These are phyloP conservation scores for Coecobrya sp. DNA, from an alignment of 2,888 invertebrate genomes.

Conservation along the genomic window DNA sequence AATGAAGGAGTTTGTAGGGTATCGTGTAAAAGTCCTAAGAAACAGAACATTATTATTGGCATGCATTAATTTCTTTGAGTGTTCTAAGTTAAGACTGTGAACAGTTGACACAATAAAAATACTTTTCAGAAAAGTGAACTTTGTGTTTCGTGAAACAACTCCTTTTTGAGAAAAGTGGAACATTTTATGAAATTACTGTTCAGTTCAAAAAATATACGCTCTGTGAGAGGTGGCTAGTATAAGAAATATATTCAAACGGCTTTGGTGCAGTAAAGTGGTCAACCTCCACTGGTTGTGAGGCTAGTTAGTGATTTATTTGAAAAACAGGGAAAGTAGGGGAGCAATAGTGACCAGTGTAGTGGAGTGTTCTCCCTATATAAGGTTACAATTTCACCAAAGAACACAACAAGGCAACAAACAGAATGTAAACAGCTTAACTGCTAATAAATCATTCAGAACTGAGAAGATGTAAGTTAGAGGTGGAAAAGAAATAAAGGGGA, in stretches of 20 bases:
- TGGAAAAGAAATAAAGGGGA: slow-evolving; percentile 55
- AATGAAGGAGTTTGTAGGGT: neutral
- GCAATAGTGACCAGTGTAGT: slow-evolving; percentile 75
- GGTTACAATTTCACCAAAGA: slow-evolving; percentile 5
- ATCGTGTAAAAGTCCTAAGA: neutral
- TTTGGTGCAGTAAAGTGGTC: neutral
- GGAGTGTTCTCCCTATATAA: slow-evolving; percentile 47
- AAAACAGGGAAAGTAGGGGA: slow-evolving; percentile 60
- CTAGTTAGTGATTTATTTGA: slow-evolving; percentile 71
- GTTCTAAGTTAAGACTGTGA: neutral
- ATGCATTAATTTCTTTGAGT: neutral
- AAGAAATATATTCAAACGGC: slow-evolving; percentile 21
- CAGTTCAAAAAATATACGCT: neutral
- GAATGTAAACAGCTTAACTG: slow-evolving; percentile 80
- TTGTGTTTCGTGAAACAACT: neutral
- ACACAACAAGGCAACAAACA: slow-evolving; percentile 26
- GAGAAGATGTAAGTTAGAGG: slow-evolving; percentile 66
- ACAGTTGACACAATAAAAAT: neutral
- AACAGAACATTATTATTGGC: neutral
- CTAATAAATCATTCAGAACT: slow-evolving; percentile 78
- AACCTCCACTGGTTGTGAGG: neutral
- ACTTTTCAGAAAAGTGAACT: neutral
- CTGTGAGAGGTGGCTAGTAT: neutral
- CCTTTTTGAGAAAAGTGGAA: neutral
- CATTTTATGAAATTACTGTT: slow-evolving; percentile 8